A percentile compares a stretch with the other conserved stretches of the same genome.
phyloP scores from a whole-genome alignment of 2,113 vertebrate species.

The Perca schrenkii region DNA sequence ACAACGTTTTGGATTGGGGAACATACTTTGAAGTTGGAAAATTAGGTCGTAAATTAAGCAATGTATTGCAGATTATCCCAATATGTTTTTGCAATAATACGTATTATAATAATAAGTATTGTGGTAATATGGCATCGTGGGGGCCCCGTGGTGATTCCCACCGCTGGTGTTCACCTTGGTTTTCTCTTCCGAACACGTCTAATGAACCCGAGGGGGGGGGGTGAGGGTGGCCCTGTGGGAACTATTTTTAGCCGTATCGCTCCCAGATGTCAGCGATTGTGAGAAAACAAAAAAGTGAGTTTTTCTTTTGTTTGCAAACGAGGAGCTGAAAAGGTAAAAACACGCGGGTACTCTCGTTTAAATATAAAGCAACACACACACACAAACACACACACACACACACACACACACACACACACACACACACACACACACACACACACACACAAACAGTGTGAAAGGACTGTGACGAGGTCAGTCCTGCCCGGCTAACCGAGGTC shows the following conservation, averaged over 20 bases:
- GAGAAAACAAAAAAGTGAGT: too few species aligned
- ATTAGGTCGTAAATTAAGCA: too few species aligned
- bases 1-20: too few species aligned
- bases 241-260: background rate
- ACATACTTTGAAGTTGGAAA: too few species aligned
- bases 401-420: slow-evolving; percentile 4
- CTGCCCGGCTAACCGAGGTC: slow-evolving; percentile 19
- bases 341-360: background rate
- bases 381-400: slow-evolving; percentile 31
- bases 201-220: background rate
- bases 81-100: too few species aligned
- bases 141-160: too few species aligned
- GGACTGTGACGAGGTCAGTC: slow-evolving; percentile 45
- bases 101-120: too few species aligned
- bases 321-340: background rate
- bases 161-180: background rate
- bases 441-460: background rate
- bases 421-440: background rate
- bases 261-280: background rate
- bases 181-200: background rate
- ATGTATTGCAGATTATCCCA: too few species aligned
- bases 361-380: slow-evolving; percentile 25
- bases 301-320: background rate
- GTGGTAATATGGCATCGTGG: too few species aligned
- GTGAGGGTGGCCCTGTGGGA: background rate